Percentiles rank a stretch among this genome's conserved stretches.
Evolutionary conservation across 2,888 invertebrate genomes (phyloP).

Genomic region (Leptinotarsa juncta): DNA sequence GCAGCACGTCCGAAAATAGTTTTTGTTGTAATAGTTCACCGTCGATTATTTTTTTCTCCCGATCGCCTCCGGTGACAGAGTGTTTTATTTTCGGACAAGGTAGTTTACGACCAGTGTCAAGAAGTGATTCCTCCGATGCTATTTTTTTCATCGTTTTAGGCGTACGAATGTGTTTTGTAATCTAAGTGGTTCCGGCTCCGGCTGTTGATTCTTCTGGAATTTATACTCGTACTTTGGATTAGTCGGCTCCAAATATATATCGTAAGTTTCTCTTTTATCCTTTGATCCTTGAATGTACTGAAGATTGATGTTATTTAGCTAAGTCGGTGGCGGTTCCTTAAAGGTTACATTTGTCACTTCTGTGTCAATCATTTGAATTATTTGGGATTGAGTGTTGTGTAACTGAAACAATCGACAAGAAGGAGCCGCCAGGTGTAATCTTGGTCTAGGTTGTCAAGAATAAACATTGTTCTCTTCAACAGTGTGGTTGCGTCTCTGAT

Average conservation of each 20-base stretch:
- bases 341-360: too few relatives aligned
- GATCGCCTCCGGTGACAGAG: conserved; percentile 17
- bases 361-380: too few relatives aligned
- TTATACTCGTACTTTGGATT: conserved; percentile 9
- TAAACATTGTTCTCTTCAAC: too few relatives aligned
- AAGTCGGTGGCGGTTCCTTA: background rate
- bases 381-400: too few relatives aligned
- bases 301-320: background rate
- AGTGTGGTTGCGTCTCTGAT: too few relatives aligned
- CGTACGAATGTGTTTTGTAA: conserved; percentile 13
- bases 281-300: background rate
- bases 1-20: conserved; percentile 31
- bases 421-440: too few relatives aligned
- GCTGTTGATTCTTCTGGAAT: conserved; percentile 9
- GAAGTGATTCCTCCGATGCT: conserved; percentile 16
- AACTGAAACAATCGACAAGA: too few relatives aligned
- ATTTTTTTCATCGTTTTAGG: conserved; percentile 19
- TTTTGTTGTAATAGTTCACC: conserved; percentile 24
- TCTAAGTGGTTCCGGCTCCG: conserved; percentile 9
- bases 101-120: conserved; percentile 27
- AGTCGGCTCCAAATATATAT: background rate
- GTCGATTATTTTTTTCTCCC: conserved; percentile 19
- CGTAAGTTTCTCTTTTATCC: background rate
- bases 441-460: too few relatives aligned
- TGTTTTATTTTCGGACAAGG: conserved; percentile 23